A percentile compares a stretch with the other conserved stretches of the same genome.
phyloP scores from a whole-genome alignment of 2,888 invertebrate species.

The Heliconius erato region DNA sequence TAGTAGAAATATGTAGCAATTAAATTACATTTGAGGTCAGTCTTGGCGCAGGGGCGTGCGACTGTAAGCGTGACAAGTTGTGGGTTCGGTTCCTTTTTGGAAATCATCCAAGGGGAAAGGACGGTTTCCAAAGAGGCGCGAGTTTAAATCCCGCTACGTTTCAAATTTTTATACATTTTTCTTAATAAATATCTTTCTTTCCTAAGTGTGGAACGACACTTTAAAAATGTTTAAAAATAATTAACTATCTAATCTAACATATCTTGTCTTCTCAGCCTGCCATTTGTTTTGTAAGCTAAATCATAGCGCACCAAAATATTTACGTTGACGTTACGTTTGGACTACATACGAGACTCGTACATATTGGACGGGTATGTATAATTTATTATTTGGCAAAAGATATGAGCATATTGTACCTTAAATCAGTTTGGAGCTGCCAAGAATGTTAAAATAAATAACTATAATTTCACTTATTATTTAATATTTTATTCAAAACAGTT shows the following conservation, averaged over 20 bases:
- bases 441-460: slow-evolving; percentile 1
- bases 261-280: background rate
- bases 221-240: no score
- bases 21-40: no score
- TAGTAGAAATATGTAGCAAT: no score
- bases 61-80: no score
- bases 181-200: no score
- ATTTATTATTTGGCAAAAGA: slow-evolving; percentile 9
- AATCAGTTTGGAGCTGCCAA: background rate
- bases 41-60: no score
- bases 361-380: background rate
- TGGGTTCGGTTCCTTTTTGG: no score
- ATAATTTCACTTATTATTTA: background rate
- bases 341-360: background rate
- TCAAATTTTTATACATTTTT: no score
- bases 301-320: slow-evolving; percentile 11
- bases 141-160: no score
- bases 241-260: background rate
- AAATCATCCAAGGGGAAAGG: no score
- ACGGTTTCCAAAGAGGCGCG: no score
- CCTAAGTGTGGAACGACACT: no score
- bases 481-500: background rate
- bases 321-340: background rate
- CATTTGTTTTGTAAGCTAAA: background rate
- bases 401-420: background rate